A percentile compares a stretch with the other conserved stretches of the same genome.
These are phyloP conservation scores for Melierax canorus DNA, from an alignment of 2,113 vertebrate species.

Conservation along the genomic window DNA sequence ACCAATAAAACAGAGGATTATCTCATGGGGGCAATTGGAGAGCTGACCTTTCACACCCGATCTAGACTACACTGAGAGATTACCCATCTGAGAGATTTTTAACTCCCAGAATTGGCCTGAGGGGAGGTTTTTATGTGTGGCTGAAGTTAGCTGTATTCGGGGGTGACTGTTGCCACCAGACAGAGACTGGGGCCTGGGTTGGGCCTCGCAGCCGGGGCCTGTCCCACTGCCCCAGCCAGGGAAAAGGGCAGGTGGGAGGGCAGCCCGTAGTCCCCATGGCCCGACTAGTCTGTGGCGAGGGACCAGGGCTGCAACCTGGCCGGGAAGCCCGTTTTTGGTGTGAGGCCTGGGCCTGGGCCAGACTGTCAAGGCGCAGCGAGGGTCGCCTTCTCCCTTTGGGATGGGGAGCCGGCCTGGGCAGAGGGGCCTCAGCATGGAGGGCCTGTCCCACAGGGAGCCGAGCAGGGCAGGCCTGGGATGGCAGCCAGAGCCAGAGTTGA, in stretches of 20 bases:
- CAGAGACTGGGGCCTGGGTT: background rate
- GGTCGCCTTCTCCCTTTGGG: background rate
- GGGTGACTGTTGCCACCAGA: accelerated
- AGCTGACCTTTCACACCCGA: accelerated
- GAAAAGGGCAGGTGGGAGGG: background rate
- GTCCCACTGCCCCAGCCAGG: background rate
- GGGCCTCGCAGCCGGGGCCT: background rate
- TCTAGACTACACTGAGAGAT: background rate
- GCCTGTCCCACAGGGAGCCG: background rate
- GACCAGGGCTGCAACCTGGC: background rate
- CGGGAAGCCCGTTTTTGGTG: background rate
- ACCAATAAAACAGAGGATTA: background rate
- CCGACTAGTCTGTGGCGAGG: background rate
- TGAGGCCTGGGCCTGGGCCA: background rate
- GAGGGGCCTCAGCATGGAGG: background rate
- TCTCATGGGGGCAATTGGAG: accelerated
- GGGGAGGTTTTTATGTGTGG: background rate
- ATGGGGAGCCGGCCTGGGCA: accelerated
- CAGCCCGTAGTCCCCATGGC: accelerated
- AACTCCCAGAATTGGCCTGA: background rate
- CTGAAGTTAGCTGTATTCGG: background rate
- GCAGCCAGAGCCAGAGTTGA: background rate
- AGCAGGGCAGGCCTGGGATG: background rate
- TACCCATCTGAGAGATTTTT: background rate
- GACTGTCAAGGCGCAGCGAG: accelerated